phyloP scores from a whole-genome alignment of 2,797 vertebrate species.

The Aotus griseimembra region DNA sequence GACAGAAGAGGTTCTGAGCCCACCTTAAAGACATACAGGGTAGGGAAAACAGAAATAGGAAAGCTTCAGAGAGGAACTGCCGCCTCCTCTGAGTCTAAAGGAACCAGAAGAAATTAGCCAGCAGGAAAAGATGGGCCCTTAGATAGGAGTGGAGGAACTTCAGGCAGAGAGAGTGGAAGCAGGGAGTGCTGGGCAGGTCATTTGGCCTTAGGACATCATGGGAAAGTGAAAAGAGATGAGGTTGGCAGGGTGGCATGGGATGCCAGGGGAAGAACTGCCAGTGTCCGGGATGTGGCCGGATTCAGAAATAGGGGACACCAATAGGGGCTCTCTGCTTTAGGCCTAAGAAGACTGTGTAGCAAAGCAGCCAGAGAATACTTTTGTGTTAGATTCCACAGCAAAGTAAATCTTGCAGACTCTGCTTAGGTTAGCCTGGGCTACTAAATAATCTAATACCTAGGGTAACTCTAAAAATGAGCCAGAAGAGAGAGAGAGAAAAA shows the following conservation, averaged over 20 bases:
- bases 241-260: not conserved
- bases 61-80: not conserved
- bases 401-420: not conserved
- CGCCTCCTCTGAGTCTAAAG: not conserved
- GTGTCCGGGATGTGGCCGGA: not conserved
- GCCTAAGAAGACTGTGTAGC: not conserved
- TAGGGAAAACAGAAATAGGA: not conserved
- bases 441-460: not conserved
- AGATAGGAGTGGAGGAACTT: no score
- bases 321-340: not conserved
- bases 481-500: not conserved
- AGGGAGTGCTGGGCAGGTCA: not conserved
- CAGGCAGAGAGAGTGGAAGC: not conserved
- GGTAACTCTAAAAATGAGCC: not conserved
- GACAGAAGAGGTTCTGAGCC: not conserved
- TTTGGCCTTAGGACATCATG: not conserved
- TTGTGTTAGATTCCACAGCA: not conserved
- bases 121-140: not conserved
- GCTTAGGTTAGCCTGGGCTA: not conserved
- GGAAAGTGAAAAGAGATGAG: not conserved
- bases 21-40: not conserved
- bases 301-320: not conserved
- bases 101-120: not conserved
- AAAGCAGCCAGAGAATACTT: not conserved
- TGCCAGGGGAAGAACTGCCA: not conserved